phyloP scores from a whole-genome alignment of 2,888 invertebrate genomes.

The Chymomyza fuscimana region DNA sequence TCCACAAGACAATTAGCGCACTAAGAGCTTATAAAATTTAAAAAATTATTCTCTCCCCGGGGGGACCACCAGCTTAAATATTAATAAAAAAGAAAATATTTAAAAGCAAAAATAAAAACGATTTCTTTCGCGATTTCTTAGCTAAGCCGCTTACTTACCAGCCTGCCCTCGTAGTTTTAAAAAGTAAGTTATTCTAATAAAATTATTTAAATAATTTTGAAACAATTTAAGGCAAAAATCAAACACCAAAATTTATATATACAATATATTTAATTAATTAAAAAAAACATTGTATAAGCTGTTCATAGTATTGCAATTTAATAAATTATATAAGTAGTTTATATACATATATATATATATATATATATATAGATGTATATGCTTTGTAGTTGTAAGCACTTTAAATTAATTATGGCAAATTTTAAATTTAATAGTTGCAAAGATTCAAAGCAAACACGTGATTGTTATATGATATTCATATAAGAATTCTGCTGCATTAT shows the following conservation, averaged over 20 bases:
- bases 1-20: too few species aligned
- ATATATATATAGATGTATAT: constrained; percentile 23
- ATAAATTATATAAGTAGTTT: constrained; percentile 9
- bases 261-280: background rate
- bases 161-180: background rate
- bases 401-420: constrained; percentile 12
- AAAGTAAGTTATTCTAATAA: background rate
- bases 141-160: too few species aligned
- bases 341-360: constrained; percentile 33
- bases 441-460: constrained; percentile 34
- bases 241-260: constrained; percentile 57
- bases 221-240: constrained; percentile 53
- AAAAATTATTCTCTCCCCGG: too few species aligned
- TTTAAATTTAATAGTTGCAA: background rate
- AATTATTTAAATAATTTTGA: background rate
- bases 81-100: too few species aligned
- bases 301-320: constrained; percentile 52
- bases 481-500: constrained; percentile 48
- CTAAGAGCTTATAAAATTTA: too few species aligned
- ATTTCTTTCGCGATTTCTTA: too few species aligned
- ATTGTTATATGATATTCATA: constrained; percentile 76
- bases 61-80: too few species aligned
- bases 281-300: constrained; percentile 17
- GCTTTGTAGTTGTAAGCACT: constrained; percentile 43
- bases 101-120: too few species aligned